A percentile compares a stretch with the other conserved stretches of the same genome.
phyloP scores from a whole-genome alignment of 2,797 vertebrate species.

The Argentina silus region DNA sequence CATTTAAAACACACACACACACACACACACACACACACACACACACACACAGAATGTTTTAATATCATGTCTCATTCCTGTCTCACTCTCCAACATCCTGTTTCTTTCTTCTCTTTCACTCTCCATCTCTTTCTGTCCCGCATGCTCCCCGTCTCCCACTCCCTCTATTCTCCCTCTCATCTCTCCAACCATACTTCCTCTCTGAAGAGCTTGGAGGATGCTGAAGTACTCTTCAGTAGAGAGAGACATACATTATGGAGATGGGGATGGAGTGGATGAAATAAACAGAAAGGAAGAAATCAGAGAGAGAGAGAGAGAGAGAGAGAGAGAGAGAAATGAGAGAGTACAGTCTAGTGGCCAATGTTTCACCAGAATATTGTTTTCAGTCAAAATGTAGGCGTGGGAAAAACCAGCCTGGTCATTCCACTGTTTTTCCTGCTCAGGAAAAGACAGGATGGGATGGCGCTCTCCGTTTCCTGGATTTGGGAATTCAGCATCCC shows the following conservation, averaged over 20 bases:
- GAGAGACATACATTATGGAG: conserved; percentile 25
- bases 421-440: conserved; percentile 42
- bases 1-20: neutral
- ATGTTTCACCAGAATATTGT: conserved; percentile 5
- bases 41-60: conserved; percentile 13
- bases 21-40: conserved; percentile 26
- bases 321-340: conserved; percentile 20
- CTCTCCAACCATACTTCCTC: conserved; percentile 18
- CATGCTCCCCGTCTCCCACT: conserved; percentile 23
- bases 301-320: conserved; percentile 8
- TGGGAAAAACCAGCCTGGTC: conserved; percentile 52
- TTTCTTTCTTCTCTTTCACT: neutral
- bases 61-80: conserved; percentile 1
- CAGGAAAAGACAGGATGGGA: conserved; percentile 50
- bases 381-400: conserved; percentile 20
- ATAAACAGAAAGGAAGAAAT: conserved; percentile 24
- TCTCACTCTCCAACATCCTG: neutral
- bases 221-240: conserved; percentile 34
- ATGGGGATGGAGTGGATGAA: conserved; percentile 15
- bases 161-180: conserved; percentile 15
- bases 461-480: conserved; percentile 45
- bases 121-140: conserved; percentile 19
- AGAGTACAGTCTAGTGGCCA: neutral
- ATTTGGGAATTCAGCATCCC: conserved; percentile 34
- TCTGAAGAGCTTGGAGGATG: conserved; percentile 18